Conservation (phyloP, 2,888 invertebrate species). For the Horisme vitalbata region DNA sequence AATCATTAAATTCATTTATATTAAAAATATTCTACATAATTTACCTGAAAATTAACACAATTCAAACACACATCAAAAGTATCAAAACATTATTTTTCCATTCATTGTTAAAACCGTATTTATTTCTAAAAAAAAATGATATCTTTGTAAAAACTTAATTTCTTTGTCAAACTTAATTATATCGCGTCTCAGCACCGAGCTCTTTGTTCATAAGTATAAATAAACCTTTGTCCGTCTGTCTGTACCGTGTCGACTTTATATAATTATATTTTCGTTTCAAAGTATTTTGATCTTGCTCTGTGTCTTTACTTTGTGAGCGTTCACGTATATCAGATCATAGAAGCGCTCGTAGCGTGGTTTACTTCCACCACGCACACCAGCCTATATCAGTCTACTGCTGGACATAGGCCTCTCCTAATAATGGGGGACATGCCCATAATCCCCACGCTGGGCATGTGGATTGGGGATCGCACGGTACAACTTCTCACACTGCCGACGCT, state of each 20-base stretch:
- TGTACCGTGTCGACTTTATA: constrained; percentile 33
- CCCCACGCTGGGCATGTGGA: no score
- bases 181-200: constrained; percentile 33
- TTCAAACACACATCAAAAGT: constrained; percentile 7
- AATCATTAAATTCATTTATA: no score
- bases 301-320: constrained; percentile 23
- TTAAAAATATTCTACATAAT: no score
- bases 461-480: no score
- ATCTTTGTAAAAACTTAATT: no score
- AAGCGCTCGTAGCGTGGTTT: no score
- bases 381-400: no score
- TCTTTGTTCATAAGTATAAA: constrained; percentile 50
- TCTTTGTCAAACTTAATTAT: constrained; percentile 45
- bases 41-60: no score
- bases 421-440: no score
- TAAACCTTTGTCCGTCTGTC: constrained; percentile 55
- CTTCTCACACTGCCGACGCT: no score
- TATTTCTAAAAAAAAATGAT: constrained; percentile 3
- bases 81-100: constrained; percentile 2
- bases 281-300: constrained; percentile 25
- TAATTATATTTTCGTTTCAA: constrained; percentile 30
- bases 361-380: no score
- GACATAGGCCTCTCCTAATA: no score
- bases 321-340: constrained; percentile 23
- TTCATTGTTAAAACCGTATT: neutral